Percentiles rank a stretch among this genome's conserved stretches.
phyloP scores from a whole-genome alignment of 2,113 vertebrate genomes.

The Pachypanchax playfairii region DNA sequence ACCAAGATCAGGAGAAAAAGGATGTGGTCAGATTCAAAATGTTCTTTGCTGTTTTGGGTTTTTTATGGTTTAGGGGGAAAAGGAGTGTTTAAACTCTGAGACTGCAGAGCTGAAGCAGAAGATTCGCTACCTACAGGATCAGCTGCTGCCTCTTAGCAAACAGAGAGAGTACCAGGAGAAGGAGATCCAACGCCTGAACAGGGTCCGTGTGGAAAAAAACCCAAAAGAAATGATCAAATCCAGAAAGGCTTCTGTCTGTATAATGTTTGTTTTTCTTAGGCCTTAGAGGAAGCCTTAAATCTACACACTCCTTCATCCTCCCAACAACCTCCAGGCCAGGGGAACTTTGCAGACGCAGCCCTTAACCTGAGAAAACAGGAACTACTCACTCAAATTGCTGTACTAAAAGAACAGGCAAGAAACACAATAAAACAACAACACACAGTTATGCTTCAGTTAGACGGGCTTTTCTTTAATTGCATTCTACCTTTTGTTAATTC shows the following conservation, averaged over 20 bases:
- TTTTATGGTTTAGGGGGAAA: slow-evolving; percentile 82
- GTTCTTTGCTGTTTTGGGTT: not conserved
- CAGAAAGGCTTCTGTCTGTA: not conserved
- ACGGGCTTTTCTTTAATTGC: not conserved
- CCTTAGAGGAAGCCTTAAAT: slow-evolving; percentile 92
- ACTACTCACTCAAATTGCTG: slow-evolving; percentile 91
- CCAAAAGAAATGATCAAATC: not conserved
- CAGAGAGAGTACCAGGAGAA: slow-evolving; percentile 96
- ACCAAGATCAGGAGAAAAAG: not conserved
- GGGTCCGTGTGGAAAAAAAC: slow-evolving; percentile 74
- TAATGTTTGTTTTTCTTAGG: slow-evolving; percentile 72
- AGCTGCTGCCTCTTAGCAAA: slow-evolving; percentile 88
- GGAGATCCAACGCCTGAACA: slow-evolving; percentile 95
- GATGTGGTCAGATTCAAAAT: not conserved
- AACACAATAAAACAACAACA: no score
- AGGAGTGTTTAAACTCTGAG: slow-evolving; percentile 88
- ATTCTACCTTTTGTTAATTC: slow-evolving; percentile 10
- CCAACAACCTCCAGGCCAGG: slow-evolving; percentile 78
- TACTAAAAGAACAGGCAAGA: slow-evolving; percentile 73
- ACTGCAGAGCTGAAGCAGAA: slow-evolving; percentile 91
- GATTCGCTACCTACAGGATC: slow-evolving; percentile 91
- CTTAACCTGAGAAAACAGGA: slow-evolving; percentile 87
- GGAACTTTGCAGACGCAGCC: slow-evolving; percentile 75
- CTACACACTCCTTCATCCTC: slow-evolving; percentile 84
- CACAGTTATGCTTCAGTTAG: not conserved